phyloP scores from a whole-genome alignment of 2,888 invertebrate genomes.

The Eristalis pertinax region DNA sequence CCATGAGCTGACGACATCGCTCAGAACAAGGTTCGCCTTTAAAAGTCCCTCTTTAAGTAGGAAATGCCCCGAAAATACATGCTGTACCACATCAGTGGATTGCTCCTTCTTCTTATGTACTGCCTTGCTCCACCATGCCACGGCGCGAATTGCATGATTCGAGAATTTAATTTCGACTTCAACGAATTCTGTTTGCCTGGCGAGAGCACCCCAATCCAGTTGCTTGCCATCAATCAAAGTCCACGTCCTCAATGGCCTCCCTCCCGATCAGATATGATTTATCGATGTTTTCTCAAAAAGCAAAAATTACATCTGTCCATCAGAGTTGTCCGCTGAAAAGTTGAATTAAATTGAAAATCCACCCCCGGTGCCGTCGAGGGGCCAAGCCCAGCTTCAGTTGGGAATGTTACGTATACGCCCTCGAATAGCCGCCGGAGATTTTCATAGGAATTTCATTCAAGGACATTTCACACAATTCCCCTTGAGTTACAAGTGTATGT shows the following conservation, averaged over 20 bases:
- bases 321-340: neutral
- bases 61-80: too few relatives aligned
- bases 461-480: neutral
- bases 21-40: too few relatives aligned
- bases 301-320: neutral
- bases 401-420: neutral
- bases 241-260: neutral
- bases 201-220: neutral
- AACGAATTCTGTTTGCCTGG: neutral
- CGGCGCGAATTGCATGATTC: neutral
- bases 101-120: too few relatives aligned
- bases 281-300: neutral
- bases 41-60: too few relatives aligned
- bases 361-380: neutral
- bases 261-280: neutral
- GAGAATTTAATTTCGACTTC: neutral
- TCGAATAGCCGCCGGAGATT: neutral
- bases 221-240: neutral
- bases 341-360: neutral
- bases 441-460: neutral
- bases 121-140: neutral
- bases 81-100: too few relatives aligned
- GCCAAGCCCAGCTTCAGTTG: neutral
- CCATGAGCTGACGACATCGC: too few relatives aligned
- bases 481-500: neutral